phyloP scores from a whole-genome alignment of 2,888 invertebrate genomes.

The Stenchaetothrips biformis region DNA sequence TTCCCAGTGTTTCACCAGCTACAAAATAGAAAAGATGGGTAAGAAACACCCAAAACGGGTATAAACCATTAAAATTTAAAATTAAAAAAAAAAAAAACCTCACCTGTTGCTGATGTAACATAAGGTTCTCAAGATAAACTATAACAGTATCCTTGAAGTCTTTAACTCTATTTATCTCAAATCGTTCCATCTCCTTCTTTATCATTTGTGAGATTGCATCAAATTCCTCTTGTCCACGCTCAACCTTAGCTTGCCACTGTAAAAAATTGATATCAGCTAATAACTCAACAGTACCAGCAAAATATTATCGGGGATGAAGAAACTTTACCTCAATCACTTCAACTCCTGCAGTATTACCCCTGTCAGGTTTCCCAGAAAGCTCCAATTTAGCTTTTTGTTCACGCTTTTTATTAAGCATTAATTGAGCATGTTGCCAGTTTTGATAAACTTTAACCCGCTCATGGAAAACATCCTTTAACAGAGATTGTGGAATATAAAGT shows the following conservation, averaged over 20 bases:
- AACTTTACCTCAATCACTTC: constrained; percentile 85
- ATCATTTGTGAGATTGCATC: constrained; percentile 92
- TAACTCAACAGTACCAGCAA: not conserved
- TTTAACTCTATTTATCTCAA: constrained; percentile 78
- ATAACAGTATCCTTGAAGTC: constrained; percentile 89
- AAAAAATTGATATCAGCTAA: not conserved
- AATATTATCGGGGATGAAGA: not conserved
- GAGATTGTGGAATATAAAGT: constrained; percentile 22
- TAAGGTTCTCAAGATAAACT: constrained; percentile 86
- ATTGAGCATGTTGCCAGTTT: constrained; percentile 95
- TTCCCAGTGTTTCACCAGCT: constrained; percentile 94
- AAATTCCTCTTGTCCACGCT: constrained; percentile 92
- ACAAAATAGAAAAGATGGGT: constrained; percentile 43
- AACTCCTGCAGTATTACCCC: constrained; percentile 76
- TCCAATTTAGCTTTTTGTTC: constrained; percentile 92
- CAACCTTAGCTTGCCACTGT: constrained; percentile 94
- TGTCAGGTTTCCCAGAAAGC: constrained; percentile 82
- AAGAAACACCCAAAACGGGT: constrained; percentile 33
- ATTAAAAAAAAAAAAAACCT: constrained; percentile 19
- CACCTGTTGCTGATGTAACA: constrained; percentile 93
- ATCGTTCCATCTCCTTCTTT: constrained; percentile 87
- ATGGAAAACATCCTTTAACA: constrained; percentile 59
- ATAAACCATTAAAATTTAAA: constrained; percentile 26
- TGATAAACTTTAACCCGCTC: constrained; percentile 83
- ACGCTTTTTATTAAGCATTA: constrained; percentile 86